Evolutionary conservation across 2,888 invertebrate species (phyloP), one percentile per base, ranked within the genome.

Genomic region (Torymus aiolomorphi): DNA sequence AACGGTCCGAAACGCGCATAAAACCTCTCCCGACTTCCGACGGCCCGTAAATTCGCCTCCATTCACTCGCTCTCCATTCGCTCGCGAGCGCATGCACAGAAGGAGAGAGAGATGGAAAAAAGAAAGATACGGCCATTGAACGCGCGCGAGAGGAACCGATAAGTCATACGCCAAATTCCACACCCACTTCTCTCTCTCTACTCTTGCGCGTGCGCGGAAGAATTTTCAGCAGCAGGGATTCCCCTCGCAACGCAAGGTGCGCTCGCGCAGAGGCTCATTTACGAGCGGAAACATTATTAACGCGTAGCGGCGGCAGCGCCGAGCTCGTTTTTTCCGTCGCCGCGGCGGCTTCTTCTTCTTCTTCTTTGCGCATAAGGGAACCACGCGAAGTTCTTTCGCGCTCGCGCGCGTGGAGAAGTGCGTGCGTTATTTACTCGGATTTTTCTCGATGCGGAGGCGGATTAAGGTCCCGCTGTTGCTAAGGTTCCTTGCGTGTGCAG

Each of bases 271-370:
- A 31, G 31, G 31, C 83, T 84, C 83, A 85, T 88, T 88, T 88
- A 87, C 86, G 86, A 87, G 87, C 88, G 88, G 88, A 88, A 89
- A 88, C 87, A 87, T 88, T 87, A 88, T 88, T 87, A 89, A 88
- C 87, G 85, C 86, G 85, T 82, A 63, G 61, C 56, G 51, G 24
- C 3, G 24, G 24, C 31, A 5, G 31, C 31, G 31, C 31, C 62
- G 14, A 42, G 65, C 75, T 80, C 69, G 71, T 66, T 81, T 80
- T 76, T 81, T 82, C 56, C 75, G 71, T 79, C 80, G 81, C 82
- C 81, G 70, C 82, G 69, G 67, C 66, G 31, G 80, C 78, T 81
- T 77, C 63, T 75, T 52, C 81, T 69, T 80, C 20, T 20, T 20
- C 20, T 66, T 71, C 63, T 70, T 73, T 74, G 20, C 71, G n/a